Percentiles rank a stretch among this genome's conserved stretches.
phyloP scores from a whole-genome alignment of 2,797 vertebrate species.

The Scyliorhinus canicula region DNA sequence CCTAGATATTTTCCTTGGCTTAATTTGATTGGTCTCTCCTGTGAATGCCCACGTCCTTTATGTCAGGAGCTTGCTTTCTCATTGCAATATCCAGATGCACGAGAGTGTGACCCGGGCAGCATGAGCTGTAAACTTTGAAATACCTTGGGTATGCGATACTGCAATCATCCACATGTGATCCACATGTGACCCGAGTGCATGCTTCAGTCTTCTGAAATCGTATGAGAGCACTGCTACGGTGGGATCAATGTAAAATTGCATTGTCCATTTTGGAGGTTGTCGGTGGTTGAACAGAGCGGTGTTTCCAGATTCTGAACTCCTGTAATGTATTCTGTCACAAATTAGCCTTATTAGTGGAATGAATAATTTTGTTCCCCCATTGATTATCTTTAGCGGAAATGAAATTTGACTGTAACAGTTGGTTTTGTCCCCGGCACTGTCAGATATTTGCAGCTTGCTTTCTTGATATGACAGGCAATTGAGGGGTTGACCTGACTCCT shows the following conservation, averaged over 20 bases:
- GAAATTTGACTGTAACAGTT: not conserved
- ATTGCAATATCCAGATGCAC: not conserved
- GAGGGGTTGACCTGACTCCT: not conserved
- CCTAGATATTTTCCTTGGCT: not conserved
- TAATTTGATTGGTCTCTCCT: not conserved
- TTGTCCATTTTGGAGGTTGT: not conserved
- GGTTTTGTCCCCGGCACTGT: not conserved
- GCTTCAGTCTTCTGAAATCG: not conserved
- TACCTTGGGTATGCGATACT: not conserved
- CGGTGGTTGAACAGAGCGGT: not conserved
- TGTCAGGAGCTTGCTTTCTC: not conserved
- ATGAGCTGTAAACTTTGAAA: not conserved
- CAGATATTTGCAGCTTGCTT: not conserved
- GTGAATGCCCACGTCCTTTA: not conserved
- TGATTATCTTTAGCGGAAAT: not conserved
- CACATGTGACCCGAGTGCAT: not conserved
- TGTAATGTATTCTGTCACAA: not conserved
- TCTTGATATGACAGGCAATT: not conserved
- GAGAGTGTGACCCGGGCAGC: not conserved
- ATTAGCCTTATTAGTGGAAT: not conserved
- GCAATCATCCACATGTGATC: not conserved
- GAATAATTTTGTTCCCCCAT: not conserved
- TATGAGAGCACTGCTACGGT: not conserved
- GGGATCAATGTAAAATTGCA: not conserved
- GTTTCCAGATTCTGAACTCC: not conserved